Evolutionary conservation across 2,113 vertebrate genomes (phyloP), one percentile per base, ranked within the genome.

Genomic region (Eptesicus fuscus): DNA sequence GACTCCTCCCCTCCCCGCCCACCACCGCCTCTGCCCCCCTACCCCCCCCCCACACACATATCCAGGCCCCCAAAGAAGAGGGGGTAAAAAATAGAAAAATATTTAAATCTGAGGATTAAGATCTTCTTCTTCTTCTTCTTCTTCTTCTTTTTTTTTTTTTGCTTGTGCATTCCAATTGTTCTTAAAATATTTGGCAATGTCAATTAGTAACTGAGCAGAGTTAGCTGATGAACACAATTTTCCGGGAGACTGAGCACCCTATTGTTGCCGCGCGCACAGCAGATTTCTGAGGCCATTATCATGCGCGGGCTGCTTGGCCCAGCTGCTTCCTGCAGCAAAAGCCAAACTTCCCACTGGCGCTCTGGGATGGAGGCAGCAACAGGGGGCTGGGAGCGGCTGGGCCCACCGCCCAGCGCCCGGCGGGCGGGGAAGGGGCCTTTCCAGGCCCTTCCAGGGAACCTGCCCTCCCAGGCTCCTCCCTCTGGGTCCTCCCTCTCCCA

Each of bases 171-270:
- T 99, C 99, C 99, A 99, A 99, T 99, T 99, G 99, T 99, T 99
- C 99, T 99, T 99, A 99, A 99, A 99, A 99, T 99, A 99, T 99
- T 99, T 99, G 99, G 99, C 99, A 99, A 99, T 99, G 99, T 99
- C 99, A 99, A 99, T 99, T 99, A 99, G 99, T 99, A 99, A 99
- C 99, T 99, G 99, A 99, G 99, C 99, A 99, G 99, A 99, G 99
- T 99, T 99, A 99, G 99, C 99, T 99, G 99, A 99, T 99, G 99
- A 99, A 99, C 99, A 99, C 99, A 99, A 99, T 99, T 99, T 99
- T 99, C 99, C 99, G 99, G 99, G 99, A 99, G 99, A 99, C 99
- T 99, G 99, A 99, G 99, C 99, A 99, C 99, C 99, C 99, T 99
- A 99, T 99, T 99, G 99, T 99, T 99, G 99, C 99, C 99, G 99